These are phyloP conservation scores for Lytechinus variegatus DNA, from an alignment of 35 echinoderm and acorn worm species.

Conservation along the genomic window DNA sequence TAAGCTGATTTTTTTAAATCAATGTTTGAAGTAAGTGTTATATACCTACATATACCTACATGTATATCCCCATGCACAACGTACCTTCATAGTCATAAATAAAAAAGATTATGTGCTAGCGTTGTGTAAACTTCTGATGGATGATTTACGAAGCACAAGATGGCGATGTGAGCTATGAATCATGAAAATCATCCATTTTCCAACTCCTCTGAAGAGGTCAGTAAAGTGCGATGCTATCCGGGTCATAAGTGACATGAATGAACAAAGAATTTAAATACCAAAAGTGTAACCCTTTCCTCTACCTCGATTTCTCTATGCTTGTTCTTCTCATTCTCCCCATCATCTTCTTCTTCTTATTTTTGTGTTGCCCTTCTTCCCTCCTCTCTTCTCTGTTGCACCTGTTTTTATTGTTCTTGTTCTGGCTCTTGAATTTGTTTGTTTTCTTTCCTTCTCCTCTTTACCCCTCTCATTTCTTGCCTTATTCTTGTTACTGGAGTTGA, in stretches of 20 bases:
- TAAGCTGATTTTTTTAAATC: too few relatives aligned
- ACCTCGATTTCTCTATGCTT: not conserved
- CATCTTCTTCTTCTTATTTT: not conserved
- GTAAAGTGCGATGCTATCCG: not conserved
- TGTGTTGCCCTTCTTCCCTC: too few relatives aligned
- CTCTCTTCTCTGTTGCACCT: too few relatives aligned
- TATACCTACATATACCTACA: too few relatives aligned
- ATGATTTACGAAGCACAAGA: not conserved
- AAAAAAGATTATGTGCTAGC: not conserved
- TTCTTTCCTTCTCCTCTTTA: too few relatives aligned
- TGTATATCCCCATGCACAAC: not conserved
- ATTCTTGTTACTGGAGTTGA: too few relatives aligned
- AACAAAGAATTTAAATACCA: not conserved
- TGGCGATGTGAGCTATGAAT: not conserved
- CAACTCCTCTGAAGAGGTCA: not conserved
- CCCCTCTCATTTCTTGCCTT: too few relatives aligned
- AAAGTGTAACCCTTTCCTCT: not conserved
- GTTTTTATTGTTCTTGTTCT: too few relatives aligned
- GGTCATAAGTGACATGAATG: not conserved
- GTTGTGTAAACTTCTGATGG: not conserved
- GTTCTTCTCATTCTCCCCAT: too few relatives aligned
- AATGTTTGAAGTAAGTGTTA: too few relatives aligned
- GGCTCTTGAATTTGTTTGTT: too few relatives aligned
- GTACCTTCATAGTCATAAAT: not conserved
- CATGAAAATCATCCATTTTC: not conserved